phyloP scores from a whole-genome alignment of 1,140 invertebrate species.

The Prorops nasuta region DNA sequence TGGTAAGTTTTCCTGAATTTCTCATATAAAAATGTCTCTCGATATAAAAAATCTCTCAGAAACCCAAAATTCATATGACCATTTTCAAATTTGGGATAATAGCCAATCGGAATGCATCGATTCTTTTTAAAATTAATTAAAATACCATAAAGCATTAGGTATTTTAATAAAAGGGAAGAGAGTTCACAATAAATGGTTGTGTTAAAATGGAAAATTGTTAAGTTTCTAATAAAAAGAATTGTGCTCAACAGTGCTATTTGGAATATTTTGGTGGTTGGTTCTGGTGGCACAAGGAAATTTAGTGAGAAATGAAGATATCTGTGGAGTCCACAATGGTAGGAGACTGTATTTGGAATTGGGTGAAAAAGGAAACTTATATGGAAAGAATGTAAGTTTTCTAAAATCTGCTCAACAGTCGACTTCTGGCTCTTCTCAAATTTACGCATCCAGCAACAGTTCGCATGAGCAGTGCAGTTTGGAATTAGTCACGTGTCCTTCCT shows the following conservation, averaged over 20 bases:
- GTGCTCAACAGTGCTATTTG: neutral
- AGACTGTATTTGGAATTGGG: constrained; percentile 64
- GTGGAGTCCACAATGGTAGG: constrained; percentile 61
- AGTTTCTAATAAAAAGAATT: neutral
- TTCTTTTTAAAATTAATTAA: too few relatives aligned
- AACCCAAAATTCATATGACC: too few relatives aligned
- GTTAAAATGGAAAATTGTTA: constrained; percentile 14
- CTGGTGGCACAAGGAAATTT: constrained; percentile 23
- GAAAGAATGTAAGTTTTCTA: constrained; percentile 56
- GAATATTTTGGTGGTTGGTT: neutral
- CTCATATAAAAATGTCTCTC: constrained; percentile 7
- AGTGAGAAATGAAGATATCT: constrained; percentile 60
- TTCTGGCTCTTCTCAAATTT: constrained; percentile 27
- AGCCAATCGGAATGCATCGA: too few relatives aligned
- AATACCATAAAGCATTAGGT: too few relatives aligned
- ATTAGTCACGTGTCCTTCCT: constrained; percentile 70
- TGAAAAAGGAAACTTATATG: constrained; percentile 60
- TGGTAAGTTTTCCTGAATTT: constrained; percentile 32
- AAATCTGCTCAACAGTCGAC: constrained; percentile 31
- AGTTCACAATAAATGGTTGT: too few relatives aligned
- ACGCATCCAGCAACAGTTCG: constrained; percentile 41
- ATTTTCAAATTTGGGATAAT: too few relatives aligned
- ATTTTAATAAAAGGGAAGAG: too few relatives aligned
- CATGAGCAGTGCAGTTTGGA: constrained; percentile 66
- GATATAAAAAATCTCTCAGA: constrained; percentile 21